A percentile compares a stretch with the other conserved stretches of the same genome.
phyloP scores from a whole-genome alignment of 2,797 vertebrate species.

The Avahi laniger region DNA sequence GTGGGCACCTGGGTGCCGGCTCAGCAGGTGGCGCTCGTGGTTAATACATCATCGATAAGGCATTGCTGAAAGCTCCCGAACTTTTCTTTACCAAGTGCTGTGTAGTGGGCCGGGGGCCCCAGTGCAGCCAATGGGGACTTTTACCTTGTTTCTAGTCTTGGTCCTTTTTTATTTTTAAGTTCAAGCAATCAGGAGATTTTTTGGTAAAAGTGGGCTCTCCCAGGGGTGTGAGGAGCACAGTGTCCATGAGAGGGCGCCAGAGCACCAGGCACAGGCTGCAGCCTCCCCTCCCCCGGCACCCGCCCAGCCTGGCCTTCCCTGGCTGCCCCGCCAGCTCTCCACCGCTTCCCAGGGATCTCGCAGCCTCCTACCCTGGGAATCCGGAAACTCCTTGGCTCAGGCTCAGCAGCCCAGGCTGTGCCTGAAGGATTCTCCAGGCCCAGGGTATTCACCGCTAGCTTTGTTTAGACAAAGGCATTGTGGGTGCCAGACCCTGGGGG shows the following conservation, averaged over 20 bases:
- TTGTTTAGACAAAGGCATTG: neutral
- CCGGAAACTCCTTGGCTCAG: neutral
- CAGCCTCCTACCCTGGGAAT: neutral
- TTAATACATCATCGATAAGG: neutral
- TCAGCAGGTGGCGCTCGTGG: neutral
- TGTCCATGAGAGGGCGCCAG: constrained; percentile 53
- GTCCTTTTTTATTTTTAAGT: neutral
- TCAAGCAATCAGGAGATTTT: neutral
- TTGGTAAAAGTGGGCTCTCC: neutral
- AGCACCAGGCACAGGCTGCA: neutral
- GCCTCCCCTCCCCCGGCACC: neutral
- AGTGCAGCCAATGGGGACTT: neutral
- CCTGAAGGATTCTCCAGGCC: neutral
- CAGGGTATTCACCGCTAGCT: neutral
- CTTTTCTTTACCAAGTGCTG: neutral
- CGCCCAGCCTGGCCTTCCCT: too few relatives aligned
- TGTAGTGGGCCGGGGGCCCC: too few relatives aligned
- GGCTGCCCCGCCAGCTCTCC: neutral
- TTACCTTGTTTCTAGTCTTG: neutral
- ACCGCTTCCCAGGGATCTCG: neutral
- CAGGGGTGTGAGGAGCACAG: neutral
- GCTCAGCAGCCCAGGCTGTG: neutral
- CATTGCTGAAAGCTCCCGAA: neutral
- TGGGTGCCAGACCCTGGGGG: neutral
- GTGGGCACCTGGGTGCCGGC: neutral